Evolutionary conservation across 2,113 vertebrate species (phyloP).

Genomic region (Myxocyprinus asiaticus): DNA sequence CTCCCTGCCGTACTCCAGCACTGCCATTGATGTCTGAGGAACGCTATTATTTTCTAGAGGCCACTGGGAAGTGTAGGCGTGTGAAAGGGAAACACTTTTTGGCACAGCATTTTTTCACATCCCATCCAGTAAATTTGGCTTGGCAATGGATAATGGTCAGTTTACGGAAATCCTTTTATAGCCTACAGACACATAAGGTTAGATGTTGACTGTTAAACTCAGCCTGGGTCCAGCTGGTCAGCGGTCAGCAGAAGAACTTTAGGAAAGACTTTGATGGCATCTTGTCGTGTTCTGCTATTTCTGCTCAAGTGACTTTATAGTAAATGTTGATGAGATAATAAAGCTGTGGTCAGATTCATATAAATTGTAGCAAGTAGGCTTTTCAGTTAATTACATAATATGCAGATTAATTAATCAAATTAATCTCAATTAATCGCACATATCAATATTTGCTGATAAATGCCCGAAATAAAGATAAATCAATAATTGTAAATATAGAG

Average conservation of each 20-base stretch:
- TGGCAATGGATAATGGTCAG: constrained; percentile 19
- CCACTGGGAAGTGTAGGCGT: constrained; percentile 45
- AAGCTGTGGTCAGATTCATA: no score
- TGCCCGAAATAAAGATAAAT: no score
- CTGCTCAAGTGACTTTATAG: no score
- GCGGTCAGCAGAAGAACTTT: not conserved
- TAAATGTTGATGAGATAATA: no score
- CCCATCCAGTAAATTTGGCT: constrained; percentile 21
- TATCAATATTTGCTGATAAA: no score
- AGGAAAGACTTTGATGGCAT: no score
- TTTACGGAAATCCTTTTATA: not conserved
- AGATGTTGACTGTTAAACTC: constrained; percentile 7
- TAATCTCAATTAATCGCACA: no score
- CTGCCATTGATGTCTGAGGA: constrained; percentile 28
- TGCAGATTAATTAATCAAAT: no score
- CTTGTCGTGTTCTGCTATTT: not conserved
- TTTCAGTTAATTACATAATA: no score
- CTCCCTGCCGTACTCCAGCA: constrained; percentile 7
- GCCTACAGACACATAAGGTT: constrained; percentile 7
- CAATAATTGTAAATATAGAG: no score
- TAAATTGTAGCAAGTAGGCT: no score
- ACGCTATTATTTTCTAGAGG: constrained; percentile 49
- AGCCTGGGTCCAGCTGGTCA: not conserved
- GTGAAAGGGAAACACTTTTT: constrained; percentile 30
- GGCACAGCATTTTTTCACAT: constrained; percentile 31